These are phyloP conservation scores for Brachionus paranguensis DNA, from an alignment of 1,140 invertebrate species.

Conservation along the genomic window DNA sequence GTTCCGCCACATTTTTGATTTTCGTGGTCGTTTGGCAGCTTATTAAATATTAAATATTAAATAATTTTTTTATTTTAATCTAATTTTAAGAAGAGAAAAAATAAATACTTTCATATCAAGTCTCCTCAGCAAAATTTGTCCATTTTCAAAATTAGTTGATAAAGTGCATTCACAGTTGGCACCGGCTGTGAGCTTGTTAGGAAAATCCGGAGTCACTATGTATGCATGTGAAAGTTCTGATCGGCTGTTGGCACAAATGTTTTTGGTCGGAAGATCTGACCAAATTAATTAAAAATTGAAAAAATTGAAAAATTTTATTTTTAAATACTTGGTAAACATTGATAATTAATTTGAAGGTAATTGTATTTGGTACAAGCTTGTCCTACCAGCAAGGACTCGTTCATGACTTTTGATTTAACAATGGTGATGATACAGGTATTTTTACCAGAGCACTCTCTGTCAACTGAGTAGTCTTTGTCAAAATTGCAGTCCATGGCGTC, in stretches of 20 bases:
- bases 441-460: slow-evolving; percentile 23
- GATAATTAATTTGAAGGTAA: slow-evolving; percentile 37
- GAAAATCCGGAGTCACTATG: slow-evolving; percentile 26
- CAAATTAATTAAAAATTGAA: background rate
- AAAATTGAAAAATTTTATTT: background rate
- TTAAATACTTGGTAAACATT: slow-evolving; percentile 36
- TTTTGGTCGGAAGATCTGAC: slow-evolving; percentile 25
- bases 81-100: too few species aligned
- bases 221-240: slow-evolving; percentile 26
- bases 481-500: slow-evolving; percentile 11
- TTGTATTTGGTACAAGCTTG: slow-evolving; percentile 19
- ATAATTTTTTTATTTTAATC: background rate
- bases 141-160: slow-evolving; percentile 26
- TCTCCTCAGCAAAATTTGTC: slow-evolving; percentile 8
- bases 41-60: background rate
- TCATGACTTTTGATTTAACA: background rate
- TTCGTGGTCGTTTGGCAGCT: background rate
- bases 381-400: background rate
- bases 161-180: slow-evolving; percentile 30
- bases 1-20: slow-evolving; percentile 15
- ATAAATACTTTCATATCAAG: slow-evolving; percentile 19
- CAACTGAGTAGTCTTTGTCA: slow-evolving; percentile 28
- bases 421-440: slow-evolving; percentile 17
- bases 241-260: slow-evolving; percentile 15
- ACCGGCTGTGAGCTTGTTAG: background rate